phyloP scores from a whole-genome alignment of 2,113 vertebrate genomes.

The Stegostoma tigrinum region DNA sequence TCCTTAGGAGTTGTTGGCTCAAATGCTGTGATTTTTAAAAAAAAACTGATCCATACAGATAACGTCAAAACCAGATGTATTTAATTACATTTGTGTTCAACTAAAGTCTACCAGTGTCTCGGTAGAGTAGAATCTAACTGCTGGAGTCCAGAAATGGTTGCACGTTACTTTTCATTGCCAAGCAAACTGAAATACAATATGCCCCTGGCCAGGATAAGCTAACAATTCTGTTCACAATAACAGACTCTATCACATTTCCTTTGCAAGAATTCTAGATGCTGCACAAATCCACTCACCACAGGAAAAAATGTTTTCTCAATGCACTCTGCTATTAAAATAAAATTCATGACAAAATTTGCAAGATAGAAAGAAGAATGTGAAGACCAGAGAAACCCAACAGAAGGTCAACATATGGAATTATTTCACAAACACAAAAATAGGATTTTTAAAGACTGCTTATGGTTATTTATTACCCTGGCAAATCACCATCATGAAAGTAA shows the following conservation, averaged over 20 bases:
- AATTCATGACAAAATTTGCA: neutral
- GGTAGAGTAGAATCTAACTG: neutral
- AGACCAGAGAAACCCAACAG: neutral
- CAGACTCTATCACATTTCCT: neutral
- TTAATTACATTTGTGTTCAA: constrained; percentile 15
- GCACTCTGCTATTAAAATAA: neutral
- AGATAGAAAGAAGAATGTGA: neutral
- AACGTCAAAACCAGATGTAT: neutral
- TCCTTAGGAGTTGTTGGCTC: neutral
- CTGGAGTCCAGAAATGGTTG: neutral
- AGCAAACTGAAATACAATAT: constrained; percentile 14
- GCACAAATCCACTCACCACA: neutral
- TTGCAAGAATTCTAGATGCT: neutral
- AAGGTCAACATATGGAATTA: neutral
- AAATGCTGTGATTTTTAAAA: neutral
- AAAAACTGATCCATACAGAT: neutral
- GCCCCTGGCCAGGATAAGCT: neutral
- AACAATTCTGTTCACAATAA: neutral
- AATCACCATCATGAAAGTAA: neutral
- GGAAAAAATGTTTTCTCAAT: neutral
- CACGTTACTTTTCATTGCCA: neutral
- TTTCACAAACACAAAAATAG: neutral
- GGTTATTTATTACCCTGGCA: neutral
- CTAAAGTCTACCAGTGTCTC: neutral
- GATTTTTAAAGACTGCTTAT: neutral